These are phyloP conservation scores for Aphaenogaster rudis DNA, from an alignment of 1,140 invertebrate genomes.

Conservation along the genomic window DNA sequence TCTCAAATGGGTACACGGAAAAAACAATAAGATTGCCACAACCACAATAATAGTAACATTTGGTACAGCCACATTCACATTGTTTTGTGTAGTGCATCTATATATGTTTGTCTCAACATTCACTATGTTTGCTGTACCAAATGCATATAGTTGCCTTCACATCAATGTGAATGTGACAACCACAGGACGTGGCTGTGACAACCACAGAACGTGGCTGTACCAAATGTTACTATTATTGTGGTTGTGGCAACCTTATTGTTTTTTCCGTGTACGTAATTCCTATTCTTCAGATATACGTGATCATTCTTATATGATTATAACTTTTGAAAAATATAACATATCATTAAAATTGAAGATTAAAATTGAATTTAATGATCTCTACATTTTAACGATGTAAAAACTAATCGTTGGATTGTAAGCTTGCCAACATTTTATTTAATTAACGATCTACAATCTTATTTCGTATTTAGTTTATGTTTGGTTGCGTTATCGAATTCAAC, in stretches of 20 bases:
- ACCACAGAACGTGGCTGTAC: no score
- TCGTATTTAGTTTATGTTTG: neutral
- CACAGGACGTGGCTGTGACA: no score
- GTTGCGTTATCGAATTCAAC: slow-evolving; percentile 9
- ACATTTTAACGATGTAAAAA: neutral
- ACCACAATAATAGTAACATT: no score
- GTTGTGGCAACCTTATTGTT: no score
- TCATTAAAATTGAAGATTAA: neutral
- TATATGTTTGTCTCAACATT: no score
- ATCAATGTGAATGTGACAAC: no score
- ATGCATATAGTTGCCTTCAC: no score
- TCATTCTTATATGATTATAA: neutral
- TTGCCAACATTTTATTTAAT: neutral
- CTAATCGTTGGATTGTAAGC: neutral
- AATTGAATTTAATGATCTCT: neutral
- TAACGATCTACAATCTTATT: neutral
- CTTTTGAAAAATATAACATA: neutral
- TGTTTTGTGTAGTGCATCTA: no score
- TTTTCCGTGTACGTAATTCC: neutral
- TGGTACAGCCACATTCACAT: no score
- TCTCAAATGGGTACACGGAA: neutral
- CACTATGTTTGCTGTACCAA: no score
- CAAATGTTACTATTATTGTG: no score
- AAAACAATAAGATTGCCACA: no score
- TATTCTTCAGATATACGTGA: neutral